Evolutionary conservation across 2,888 invertebrate genomes (phyloP).

Genomic region (Drosophila macrospina): DNA sequence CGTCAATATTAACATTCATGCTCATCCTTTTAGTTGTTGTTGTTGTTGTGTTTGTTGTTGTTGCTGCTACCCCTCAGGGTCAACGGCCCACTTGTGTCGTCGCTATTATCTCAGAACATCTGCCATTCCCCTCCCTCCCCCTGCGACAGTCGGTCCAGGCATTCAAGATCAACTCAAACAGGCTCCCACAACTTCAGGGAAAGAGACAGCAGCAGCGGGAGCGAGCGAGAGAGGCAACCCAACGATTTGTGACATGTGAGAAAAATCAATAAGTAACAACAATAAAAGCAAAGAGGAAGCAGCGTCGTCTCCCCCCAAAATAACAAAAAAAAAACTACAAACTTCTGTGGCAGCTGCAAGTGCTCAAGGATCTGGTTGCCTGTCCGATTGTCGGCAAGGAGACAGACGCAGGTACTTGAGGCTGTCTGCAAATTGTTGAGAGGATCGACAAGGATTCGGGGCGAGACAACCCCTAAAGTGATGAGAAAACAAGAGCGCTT

Average conservation of each 20-base stretch:
- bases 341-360: conserved; percentile 44
- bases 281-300: too few species aligned
- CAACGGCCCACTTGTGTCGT: conserved; percentile 69
- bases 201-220: too few species aligned
- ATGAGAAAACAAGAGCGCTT: not conserved
- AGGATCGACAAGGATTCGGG: not conserved
- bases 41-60: conserved; percentile 22
- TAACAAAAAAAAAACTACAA: conserved; percentile 15
- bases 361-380: conserved; percentile 20
- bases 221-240: not conserved
- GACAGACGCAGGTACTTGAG: conserved; percentile 55
- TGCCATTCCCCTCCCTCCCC: conserved; percentile 59
- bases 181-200: conserved; percentile 46
- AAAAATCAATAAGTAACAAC: conserved; percentile 62
- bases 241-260: conserved; percentile 60
- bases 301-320: too few species aligned
- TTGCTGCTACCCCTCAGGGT: conserved; percentile 67
- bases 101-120: conserved; percentile 71
- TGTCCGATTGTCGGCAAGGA: not conserved
- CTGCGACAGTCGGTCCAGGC: not conserved
- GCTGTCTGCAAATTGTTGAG: not conserved
- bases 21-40: conserved; percentile 62
- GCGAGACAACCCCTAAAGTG: conserved; percentile 27
- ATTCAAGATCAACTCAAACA: conserved; percentile 19
- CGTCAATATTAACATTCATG: conserved; percentile 77